phyloP scores from a whole-genome alignment of 2,888 invertebrate genomes.

The Yponomeuta malinellus region DNA sequence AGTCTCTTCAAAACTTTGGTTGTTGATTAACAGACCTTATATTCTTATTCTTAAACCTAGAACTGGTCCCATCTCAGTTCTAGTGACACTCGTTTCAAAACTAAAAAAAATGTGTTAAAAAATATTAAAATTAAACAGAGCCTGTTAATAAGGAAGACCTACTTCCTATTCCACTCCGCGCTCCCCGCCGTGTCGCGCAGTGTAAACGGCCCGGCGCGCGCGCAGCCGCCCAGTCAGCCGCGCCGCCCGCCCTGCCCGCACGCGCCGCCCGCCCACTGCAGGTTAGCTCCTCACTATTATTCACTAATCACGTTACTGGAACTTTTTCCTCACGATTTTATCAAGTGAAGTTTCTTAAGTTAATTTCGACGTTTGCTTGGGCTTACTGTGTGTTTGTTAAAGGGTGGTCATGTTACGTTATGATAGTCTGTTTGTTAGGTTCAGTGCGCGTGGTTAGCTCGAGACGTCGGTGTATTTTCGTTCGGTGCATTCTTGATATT shows the following conservation, averaged over 20 bases:
- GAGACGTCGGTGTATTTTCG: background rate
- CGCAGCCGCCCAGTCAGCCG: slow-evolving; percentile 67
- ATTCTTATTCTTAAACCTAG: too few species aligned
- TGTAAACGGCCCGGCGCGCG: slow-evolving; percentile 33
- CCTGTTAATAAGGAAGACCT: too few species aligned
- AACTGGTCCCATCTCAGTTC: too few species aligned
- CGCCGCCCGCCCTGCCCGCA: slow-evolving; percentile 64
- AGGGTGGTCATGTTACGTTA: background rate
- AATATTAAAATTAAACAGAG: too few species aligned
- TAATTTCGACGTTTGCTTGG: too few species aligned
- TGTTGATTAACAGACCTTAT: too few species aligned
- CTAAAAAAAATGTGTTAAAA: too few species aligned
- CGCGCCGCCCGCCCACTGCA: slow-evolving; percentile 25
- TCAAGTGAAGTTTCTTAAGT: too few species aligned
- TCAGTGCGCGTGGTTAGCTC: background rate
- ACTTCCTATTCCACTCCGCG: slow-evolving; percentile 24
- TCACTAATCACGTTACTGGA: background rate
- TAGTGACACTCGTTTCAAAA: too few species aligned
- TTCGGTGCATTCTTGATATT: background rate
- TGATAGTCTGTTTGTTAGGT: background rate
- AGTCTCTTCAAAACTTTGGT: too few species aligned
- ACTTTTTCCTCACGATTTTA: background rate
- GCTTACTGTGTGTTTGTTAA: too few species aligned
- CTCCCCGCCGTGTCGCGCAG: slow-evolving; percentile 22
- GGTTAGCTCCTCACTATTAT: background rate